Percentiles rank a stretch among this genome's conserved stretches.
phyloP scores from a whole-genome alignment of 2,797 vertebrate species.

The Enteromius anoplus region DNA sequence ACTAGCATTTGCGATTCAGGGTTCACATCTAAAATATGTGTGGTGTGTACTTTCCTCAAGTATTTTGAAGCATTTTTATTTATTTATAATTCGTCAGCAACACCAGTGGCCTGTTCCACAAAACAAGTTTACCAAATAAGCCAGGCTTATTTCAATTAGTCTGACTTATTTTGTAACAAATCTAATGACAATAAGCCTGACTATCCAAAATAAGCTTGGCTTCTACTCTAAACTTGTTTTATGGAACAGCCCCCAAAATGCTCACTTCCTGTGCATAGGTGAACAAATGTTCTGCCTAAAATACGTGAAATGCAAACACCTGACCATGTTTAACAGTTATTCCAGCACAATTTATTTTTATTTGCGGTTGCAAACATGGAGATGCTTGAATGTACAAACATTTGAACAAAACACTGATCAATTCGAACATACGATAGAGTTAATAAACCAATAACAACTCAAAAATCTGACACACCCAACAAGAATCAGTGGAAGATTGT shows the following conservation, averaged over 20 bases:
- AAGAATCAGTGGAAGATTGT: not conserved
- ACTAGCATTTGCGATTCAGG: too few relatives aligned
- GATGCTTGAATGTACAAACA: constrained; percentile 7
- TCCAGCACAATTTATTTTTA: constrained; percentile 21
- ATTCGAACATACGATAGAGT: not conserved
- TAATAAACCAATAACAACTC: not conserved
- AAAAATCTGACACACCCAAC: not conserved
- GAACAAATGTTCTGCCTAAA: not conserved
- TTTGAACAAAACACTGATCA: constrained; percentile 10
- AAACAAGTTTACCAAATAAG: too few relatives aligned
- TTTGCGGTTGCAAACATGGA: constrained; percentile 31
- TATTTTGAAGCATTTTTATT: not conserved
- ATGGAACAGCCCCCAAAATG: too few relatives aligned
- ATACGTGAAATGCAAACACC: not conserved
- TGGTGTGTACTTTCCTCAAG: not conserved
- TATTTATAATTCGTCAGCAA: not conserved
- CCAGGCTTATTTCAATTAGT: too few relatives aligned
- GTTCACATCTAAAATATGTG: too few relatives aligned
- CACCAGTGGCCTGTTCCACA: too few relatives aligned
- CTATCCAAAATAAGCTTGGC: too few relatives aligned
- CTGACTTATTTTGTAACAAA: too few relatives aligned
- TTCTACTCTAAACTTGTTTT: too few relatives aligned
- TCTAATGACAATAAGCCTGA: too few relatives aligned
- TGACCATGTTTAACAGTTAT: not conserved
- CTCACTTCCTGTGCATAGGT: not conserved